These are phyloP conservation scores for Valencia hispanica DNA, from an alignment of 2,797 vertebrate species.

Conservation along the genomic window DNA sequence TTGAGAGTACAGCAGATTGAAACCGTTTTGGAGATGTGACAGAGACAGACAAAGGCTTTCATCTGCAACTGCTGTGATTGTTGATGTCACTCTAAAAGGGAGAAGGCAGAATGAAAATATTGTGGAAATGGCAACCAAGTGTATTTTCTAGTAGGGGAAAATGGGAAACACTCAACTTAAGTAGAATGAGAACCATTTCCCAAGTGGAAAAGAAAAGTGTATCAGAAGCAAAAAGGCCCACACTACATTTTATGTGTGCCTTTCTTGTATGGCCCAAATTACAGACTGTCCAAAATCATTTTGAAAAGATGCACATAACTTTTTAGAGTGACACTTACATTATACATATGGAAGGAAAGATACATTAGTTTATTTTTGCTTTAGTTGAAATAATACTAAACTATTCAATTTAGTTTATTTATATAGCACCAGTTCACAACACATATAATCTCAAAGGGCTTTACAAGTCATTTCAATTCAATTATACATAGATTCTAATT, in stretches of 20 bases:
- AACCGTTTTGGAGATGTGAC: slow-evolving; percentile 8
- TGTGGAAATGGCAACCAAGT: not conserved
- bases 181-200: not conserved
- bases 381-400: not conserved
- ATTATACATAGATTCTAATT: too few relatives aligned
- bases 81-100: slow-evolving; percentile 2
- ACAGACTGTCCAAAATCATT: not conserved
- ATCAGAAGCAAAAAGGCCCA: not conserved
- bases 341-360: not conserved
- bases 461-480: too few relatives aligned
- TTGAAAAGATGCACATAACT: not conserved
- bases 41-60: slow-evolving; percentile 11
- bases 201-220: not conserved
- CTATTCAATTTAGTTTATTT: too few relatives aligned
- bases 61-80: not conserved
- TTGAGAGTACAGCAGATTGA: slow-evolving; percentile 1
- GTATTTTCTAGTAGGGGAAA: slow-evolving; percentile 6
- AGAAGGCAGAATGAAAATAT: not conserved
- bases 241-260: not conserved
- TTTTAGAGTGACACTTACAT: not conserved
- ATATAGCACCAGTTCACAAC: too few relatives aligned
- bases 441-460: too few relatives aligned
- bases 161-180: not conserved
- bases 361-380: too few relatives aligned
- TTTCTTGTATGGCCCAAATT: not conserved